Conservation (phyloP, 2,888 invertebrate species). For the Metacarcinus magister region DNA sequence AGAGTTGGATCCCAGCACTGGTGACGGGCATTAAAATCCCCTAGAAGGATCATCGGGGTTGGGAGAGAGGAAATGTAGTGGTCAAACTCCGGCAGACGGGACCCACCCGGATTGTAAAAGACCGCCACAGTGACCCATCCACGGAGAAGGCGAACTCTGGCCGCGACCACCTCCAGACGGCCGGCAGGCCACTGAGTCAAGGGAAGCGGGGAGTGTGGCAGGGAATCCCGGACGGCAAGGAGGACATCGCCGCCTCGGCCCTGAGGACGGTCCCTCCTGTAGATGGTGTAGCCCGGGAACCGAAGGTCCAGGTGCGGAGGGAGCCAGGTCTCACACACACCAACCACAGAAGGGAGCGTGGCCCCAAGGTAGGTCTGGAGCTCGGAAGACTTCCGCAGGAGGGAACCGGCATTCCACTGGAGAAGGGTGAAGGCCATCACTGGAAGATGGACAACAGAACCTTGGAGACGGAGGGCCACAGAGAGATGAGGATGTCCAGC, state of each 20-base stretch:
- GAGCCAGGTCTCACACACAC: background rate
- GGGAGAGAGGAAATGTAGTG: background rate
- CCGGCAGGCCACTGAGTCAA: background rate
- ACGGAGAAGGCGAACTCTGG: background rate
- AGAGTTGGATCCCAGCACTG: background rate
- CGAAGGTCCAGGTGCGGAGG: background rate
- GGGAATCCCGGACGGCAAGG: background rate
- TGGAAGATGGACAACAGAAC: background rate
- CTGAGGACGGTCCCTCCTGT: background rate
- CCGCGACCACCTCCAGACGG: background rate
- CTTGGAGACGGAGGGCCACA: background rate
- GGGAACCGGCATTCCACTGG: background rate
- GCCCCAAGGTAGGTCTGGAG: background rate
- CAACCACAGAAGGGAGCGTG: background rate
- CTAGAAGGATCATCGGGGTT: background rate
- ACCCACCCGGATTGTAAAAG: background rate
- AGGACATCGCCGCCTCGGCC: background rate
- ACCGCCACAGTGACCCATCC: background rate
- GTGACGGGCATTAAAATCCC: conserved; percentile 8
- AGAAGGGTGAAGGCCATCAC: background rate
- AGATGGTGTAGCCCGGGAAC: background rate
- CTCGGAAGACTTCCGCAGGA: background rate
- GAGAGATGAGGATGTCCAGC: background rate
- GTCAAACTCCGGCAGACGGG: background rate
- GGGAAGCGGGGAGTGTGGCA: background rate